Base-by-base conservation (phyloP, 2,888 invertebrate genomes). In the Cordilura impudica region DNA sequence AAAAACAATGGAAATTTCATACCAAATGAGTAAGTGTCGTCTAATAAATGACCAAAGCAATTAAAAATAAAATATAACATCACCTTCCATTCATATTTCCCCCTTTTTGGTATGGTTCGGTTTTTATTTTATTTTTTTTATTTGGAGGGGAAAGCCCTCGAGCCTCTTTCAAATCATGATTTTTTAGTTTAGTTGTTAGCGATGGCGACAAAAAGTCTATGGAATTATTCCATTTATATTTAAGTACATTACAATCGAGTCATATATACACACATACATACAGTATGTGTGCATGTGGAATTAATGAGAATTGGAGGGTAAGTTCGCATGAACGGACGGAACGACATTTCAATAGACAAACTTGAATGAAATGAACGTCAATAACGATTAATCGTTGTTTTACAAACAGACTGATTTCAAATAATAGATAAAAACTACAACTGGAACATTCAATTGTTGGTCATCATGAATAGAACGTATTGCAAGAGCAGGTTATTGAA, bases 41-140 rank as follows among this genome's bases (percentile, higher is more conserved):
- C n/a, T 39, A 39, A n/a, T 23, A 12, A 60, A 74, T 78, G 78
- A 78, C 66, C 70, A 31, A 78, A 66, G 70, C 78, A 54, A 78
- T 78, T 78, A 78, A 78, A 78, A 78, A 78, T 78, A 78, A 78
- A 76, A 74, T 12, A 49, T 66, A 66, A 66, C 78, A 78, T 78
- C 72, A 78, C 56, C 61, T 60, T 67, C 61, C 53, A 61, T 56
- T 56, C 53, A 31, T 58, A 63, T 63, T 54, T 60, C 26, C 26
- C 43, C 21, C 19, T 58, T 65, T 16, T 19, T n/a, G n/a, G n/a
- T n/a, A n/a, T n/a, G n/a, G n/a, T n/a, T 12, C 18, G 26, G 6
- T 53, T 2, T 39, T 56, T 49, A 2, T 31, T 31, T 0, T 35
- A n/a, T 12, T 18, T 6, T 19, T 12, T 31, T 35, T 19, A 14